phyloP scores from a whole-genome alignment of 1,140 invertebrate genomes.

The Platyscapa corneri region DNA sequence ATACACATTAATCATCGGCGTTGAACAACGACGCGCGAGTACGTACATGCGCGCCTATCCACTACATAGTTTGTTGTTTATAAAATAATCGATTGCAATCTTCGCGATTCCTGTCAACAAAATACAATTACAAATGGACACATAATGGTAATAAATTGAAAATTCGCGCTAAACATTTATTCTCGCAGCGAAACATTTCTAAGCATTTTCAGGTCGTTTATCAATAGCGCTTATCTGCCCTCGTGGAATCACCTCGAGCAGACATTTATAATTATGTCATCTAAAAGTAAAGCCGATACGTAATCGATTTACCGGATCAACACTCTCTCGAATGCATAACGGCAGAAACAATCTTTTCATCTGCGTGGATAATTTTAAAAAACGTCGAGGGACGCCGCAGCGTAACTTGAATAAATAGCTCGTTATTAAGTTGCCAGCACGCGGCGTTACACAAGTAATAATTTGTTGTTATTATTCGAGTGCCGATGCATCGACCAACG shows the following conservation, averaged over 20 bases:
- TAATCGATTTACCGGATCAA: too few relatives aligned
- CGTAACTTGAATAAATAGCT: background rate
- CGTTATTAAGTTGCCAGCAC: background rate
- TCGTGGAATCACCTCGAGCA: background rate
- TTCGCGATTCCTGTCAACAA: too few relatives aligned
- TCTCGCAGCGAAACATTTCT: background rate
- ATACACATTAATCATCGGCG: too few relatives aligned
- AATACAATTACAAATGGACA: too few relatives aligned
- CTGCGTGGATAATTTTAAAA: background rate
- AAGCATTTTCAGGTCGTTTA: background rate
- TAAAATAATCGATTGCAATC: too few relatives aligned
- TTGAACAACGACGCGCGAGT: too few relatives aligned
- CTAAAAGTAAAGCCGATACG: background rate
- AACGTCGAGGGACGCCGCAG: too few relatives aligned
- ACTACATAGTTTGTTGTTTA: too few relatives aligned
- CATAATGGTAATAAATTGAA: too few relatives aligned
- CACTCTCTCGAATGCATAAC: too few relatives aligned
- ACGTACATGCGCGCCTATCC: too few relatives aligned
- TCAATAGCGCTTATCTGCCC: background rate
- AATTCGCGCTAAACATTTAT: too few relatives aligned
- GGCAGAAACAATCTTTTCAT: background rate
- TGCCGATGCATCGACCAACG: background rate
- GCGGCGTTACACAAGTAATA: background rate
- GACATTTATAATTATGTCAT: background rate
- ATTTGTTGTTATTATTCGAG: background rate